Percentiles rank a stretch among this genome's conserved stretches.
Evolutionary conservation across 2,888 invertebrate species (phyloP).

Genomic region (Phymatocera aterrima): DNA sequence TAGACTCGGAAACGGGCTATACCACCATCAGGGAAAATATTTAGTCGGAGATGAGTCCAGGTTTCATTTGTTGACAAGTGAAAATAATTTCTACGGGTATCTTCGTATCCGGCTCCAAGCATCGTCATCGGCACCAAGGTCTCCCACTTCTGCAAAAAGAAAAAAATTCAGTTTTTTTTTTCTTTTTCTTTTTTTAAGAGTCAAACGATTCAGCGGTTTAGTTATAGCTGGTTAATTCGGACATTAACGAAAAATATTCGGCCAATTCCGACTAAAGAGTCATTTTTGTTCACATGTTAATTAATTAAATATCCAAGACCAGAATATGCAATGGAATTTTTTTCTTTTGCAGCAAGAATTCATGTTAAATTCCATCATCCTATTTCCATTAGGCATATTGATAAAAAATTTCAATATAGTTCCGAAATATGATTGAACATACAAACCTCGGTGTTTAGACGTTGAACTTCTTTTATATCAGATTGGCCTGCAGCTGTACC

Average conservation of each 20-base stretch:
- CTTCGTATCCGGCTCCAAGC: constrained; percentile 77
- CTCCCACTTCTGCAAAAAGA: constrained; percentile 77
- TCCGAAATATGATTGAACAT: background rate
- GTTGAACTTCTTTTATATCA: constrained; percentile 74
- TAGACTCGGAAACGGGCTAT: constrained; percentile 79
- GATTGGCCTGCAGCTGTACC: constrained; percentile 76
- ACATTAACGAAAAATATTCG: no score
- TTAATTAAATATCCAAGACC: no score
- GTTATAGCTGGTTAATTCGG: no score
- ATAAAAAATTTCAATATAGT: background rate
- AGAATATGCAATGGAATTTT: no score
- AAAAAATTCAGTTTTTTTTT: background rate
- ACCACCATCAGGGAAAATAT: constrained; percentile 82
- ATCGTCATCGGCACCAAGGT: constrained; percentile 77
- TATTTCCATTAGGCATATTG: background rate
- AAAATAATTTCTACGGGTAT: constrained; percentile 79
- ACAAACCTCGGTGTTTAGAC: constrained; percentile 70
- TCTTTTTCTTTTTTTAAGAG: no score
- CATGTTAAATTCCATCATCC: background rate
- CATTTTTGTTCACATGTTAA: no score
- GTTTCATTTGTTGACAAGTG: constrained; percentile 75
- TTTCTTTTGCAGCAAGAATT: no score
- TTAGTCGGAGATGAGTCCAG: constrained; percentile 79
- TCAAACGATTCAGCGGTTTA: background rate
- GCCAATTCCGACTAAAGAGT: no score